Evolutionary conservation across 2,888 invertebrate genomes (phyloP), one percentile per base, ranked within the genome.

Genomic region (Hypomecis atomaria): DNA sequence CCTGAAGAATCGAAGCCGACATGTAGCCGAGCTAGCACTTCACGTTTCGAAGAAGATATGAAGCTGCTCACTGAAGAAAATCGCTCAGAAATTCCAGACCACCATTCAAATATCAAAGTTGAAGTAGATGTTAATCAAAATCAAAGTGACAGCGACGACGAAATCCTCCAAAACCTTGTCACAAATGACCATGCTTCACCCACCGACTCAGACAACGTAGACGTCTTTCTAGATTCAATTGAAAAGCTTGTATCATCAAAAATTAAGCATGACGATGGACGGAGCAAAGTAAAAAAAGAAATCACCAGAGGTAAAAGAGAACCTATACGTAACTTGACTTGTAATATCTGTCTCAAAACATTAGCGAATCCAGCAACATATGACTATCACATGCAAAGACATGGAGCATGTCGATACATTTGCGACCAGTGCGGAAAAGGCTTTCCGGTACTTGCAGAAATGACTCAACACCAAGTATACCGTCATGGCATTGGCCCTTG

Each of bases 381-480:
- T 33, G 72, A 81, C 11, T 78, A 83, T 47, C 92, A 92, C 44
- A 89, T 90, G 88, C 85, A 89, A 73, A 75, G 86, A 0, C 92
- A 91, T 52, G 86, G 74, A 0, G 82, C 82, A 4, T 88, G 79
- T 59, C 75, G 77, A 43, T 90, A 69, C 13, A 90, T 92, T 2
- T 92, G 92, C 40, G 92, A 92, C 58, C 83, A 87, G 1, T 92
- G 91, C 13, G 92, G 86, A 0, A 88, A 86, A 79, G 88, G 86
- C 0, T 91, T 86, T 56, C 83, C 89, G 0, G 78, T 83, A 0
- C 71, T 78, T 0, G 70, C 78, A 0, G 84, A 87, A 36, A 66
- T 92, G 33, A 79, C 84, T 36, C 76, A 80, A 38, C 92, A 92
- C 53, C 83, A 82, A 71, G 74, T 90, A 0, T 76, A 81, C 2